These are phyloP conservation scores for Silurus aristotelis DNA, from an alignment of 2,797 vertebrate species.

Conservation along the genomic window DNA sequence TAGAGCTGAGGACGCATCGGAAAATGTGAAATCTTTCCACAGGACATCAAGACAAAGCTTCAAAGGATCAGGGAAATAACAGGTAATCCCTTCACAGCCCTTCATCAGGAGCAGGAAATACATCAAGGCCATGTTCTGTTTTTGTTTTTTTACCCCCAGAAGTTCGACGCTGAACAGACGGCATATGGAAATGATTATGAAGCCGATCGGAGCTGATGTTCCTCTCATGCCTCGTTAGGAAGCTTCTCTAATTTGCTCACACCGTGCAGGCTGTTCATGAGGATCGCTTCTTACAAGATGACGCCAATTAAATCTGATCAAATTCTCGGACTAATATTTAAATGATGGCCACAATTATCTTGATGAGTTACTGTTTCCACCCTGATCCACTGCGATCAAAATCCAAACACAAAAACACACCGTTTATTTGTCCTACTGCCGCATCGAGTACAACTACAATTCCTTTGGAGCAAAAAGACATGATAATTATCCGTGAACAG, in stretches of 20 bases:
- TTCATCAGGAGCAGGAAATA: not conserved
- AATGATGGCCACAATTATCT: not conserved
- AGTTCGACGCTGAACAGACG: not conserved
- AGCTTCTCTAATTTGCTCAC: not conserved
- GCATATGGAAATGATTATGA: not conserved
- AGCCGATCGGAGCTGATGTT: not conserved
- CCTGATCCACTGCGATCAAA: not conserved
- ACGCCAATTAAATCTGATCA: not conserved
- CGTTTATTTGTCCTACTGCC: not conserved
- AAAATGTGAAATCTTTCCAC: not conserved
- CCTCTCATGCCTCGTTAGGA: not conserved
- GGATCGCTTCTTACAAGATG: not conserved
- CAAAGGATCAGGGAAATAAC: not conserved
- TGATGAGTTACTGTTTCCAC: not conserved
- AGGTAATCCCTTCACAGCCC: not conserved
- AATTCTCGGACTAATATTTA: too few relatives aligned
- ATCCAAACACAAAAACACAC: not conserved
- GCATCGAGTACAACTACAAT: not conserved
- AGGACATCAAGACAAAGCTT: not conserved
- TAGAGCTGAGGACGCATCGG: not conserved
- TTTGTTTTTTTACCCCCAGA: too few relatives aligned
- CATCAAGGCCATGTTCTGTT: not conserved
- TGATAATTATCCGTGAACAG: too few relatives aligned
- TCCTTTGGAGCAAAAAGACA: too few relatives aligned
- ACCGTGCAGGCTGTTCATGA: not conserved